A percentile compares a stretch with the other conserved stretches of the same genome.
Evolutionary conservation across 2,797 vertebrate genomes (phyloP).

Genomic region (Aratinga solstitialis): DNA sequence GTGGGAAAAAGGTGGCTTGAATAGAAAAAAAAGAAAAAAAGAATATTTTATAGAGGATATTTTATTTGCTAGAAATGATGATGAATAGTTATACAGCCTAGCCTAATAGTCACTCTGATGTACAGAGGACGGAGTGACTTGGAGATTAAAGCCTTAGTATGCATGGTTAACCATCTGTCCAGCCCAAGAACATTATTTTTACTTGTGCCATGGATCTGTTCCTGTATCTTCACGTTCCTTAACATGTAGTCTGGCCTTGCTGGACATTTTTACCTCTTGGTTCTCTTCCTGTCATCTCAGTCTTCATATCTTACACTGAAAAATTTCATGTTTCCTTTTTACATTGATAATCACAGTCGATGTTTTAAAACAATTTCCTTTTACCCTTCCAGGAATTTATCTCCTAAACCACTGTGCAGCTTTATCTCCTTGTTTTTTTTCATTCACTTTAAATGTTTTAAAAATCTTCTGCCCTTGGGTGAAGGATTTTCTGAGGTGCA

Average conservation of each 20-base stretch:
- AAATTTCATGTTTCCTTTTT: background rate
- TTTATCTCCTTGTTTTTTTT: background rate
- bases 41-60: background rate
- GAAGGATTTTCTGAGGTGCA: background rate
- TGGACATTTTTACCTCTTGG: background rate
- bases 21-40: background rate
- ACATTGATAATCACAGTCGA: background rate
- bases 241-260: background rate
- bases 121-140: background rate
- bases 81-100: background rate
- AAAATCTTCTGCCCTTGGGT: constrained; percentile 17
- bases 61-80: background rate
- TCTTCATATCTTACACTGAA: background rate
- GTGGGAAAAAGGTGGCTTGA: background rate
- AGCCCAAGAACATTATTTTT: background rate
- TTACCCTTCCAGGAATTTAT: background rate
- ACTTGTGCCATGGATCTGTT: background rate
- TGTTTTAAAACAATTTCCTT: constrained; percentile 8
- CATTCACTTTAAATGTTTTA: background rate
- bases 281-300: background rate
- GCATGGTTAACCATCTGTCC: background rate
- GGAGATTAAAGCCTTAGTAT: background rate
- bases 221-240: background rate
- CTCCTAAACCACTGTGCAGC: background rate
- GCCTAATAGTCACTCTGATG: background rate